Evolutionary conservation across 1,140 invertebrate genomes (phyloP).

Genomic region (Neodiprion pinetum): DNA sequence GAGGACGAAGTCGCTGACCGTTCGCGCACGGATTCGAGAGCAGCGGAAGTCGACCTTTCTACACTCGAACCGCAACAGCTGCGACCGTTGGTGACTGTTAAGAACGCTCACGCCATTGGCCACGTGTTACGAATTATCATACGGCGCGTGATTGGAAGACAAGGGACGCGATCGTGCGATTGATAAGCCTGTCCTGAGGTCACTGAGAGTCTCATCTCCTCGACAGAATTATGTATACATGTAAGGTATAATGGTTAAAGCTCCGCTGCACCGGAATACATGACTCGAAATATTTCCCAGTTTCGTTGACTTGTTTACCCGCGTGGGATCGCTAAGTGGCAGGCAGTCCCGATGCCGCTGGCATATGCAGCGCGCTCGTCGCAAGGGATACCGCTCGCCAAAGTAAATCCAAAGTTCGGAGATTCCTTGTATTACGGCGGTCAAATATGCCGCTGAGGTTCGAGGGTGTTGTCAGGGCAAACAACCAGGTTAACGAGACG

Average conservation of each 20-base stretch:
- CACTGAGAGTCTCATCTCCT: no score
- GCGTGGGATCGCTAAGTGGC: conserved; percentile 6
- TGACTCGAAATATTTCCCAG: no score
- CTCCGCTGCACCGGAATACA: no score
- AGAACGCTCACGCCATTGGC: no score
- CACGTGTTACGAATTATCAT: no score
- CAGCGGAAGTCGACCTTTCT: not conserved
- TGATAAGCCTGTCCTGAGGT: no score
- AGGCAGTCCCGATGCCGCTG: not conserved
- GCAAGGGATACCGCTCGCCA: not conserved
- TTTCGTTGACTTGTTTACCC: not conserved
- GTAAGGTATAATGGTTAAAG: no score
- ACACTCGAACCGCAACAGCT: no score
- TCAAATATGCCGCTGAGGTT: conserved; percentile 2
- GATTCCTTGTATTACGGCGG: not conserved
- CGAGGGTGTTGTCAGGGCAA: not conserved
- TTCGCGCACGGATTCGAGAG: not conserved
- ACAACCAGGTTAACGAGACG: not conserved
- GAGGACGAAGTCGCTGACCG: conserved; percentile 1
- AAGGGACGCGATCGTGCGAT: no score
- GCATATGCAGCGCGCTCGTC: not conserved
- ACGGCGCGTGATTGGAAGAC: no score
- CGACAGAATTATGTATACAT: no score
- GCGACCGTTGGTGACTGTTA: no score
- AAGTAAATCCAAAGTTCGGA: not conserved